Evolutionary conservation across 2,113 vertebrate genomes (phyloP), one percentile per base, ranked within the genome.

Genomic region (Megaleporinus macrocephalus): DNA sequence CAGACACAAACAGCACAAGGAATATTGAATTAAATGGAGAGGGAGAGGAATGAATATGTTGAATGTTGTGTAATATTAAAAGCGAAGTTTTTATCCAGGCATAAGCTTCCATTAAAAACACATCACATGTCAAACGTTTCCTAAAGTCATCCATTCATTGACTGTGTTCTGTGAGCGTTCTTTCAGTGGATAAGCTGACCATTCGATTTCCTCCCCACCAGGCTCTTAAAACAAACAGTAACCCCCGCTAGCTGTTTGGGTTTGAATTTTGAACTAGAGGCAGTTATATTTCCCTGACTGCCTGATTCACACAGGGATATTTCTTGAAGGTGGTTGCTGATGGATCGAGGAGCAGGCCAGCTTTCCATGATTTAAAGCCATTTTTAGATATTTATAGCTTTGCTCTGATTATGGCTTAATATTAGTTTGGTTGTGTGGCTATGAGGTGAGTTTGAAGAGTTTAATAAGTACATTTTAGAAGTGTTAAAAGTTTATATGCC

Each of bases 191-290:
- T 5, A 20, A 69, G 24, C 15, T 26, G 33, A 24, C 57, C 57
- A 15, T 24, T 61, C n/a, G 57, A 13, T 61, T 26, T 61, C 57
- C 57, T 61, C 7, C 68, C 69, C 33, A 29, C 33, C 18, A 16
- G 4, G 7, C 9, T 13, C 76, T 22, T 29, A 59, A 73, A 66
- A 68, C 49, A 66, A 53, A 79, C 44, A 70, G 76, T 26, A 68
- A 62, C 76, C 18, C 49, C 69, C 69, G 30, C 63, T 26, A 12
- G 20, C 20, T 75, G 70, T 75, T 80, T 80, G 78, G 72, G 29
- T 84, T 84, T 80, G 78, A 84, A 80, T 69, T 84, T 70, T 80
- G 27, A 55, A 33, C 15, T 27, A 10, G n/a, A 62, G 44, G 13
- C 41, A 9, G 30, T 68, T 66, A 24, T 22, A 12, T 24, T 68